Evolutionary conservation across 2,113 vertebrate species (phyloP), one percentile per base, ranked within the genome.

Genomic region (Alectura lathami): DNA sequence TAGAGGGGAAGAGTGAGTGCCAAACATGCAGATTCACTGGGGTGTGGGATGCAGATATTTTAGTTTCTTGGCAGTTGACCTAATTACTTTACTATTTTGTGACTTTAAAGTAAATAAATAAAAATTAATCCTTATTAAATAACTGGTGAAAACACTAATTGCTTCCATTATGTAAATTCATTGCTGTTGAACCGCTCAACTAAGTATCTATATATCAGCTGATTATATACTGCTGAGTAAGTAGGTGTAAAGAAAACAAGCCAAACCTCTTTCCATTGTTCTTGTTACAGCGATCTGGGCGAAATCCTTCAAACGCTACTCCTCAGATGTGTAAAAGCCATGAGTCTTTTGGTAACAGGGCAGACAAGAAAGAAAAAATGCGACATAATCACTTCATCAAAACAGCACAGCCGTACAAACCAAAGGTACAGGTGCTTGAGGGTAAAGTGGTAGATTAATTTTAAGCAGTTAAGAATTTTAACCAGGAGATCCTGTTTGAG

Each of bases 341-440:
- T 3, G 99, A 99, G 91, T 96, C 99, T 90, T 99, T 99, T 96
- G 99, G 98, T 91, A 99, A 98, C 91, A 98, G 99, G 94, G 99
- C 99, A 63, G 99, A 99, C 96, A 99, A 99, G 97, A 99, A 99
- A 85, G 99, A 99, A 96, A 99, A 99, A 96, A 99, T 98, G 57
- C 98, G 99, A 78, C 99, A 99, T 95, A 99, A 99, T 97, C 99
- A 99, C 96, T 99, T 99, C 97, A 99, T 99, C 96, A 99, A 99
- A 97, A 99, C 99, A 50, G 99, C 99, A 2, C 99, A 99, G 97
- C 99, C 99, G 0, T 99, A 99, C 97, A 99, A 99, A 98, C 99
- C 99, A 96, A 99, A 99, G 98, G 99, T 99, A 97, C 22, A 40
- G 91, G 40, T 38, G 16, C 45, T 56, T 34, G 20, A 56, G 42